Base-by-base conservation (phyloP, 2,888 invertebrate genomes). In the Blera fallax region DNA sequence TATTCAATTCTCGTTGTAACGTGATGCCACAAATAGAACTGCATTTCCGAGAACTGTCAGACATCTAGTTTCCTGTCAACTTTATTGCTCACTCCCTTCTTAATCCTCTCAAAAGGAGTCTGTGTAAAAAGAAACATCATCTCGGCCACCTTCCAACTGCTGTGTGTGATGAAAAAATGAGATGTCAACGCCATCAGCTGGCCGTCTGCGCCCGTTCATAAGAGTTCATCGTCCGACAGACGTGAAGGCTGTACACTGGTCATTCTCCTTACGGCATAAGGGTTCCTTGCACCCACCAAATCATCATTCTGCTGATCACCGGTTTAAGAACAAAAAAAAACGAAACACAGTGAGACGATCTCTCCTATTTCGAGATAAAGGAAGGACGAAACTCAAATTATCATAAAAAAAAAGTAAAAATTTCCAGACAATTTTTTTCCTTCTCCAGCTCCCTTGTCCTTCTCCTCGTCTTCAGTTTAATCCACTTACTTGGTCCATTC, bases 121-220 rank as follows among this genome's bases (percentile, higher is more conserved):
- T 65, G 80, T 79, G 3, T 32, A 56, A 65, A 60, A 54, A 24
- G 32, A 56, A 70, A 45, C 16, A 65, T 78, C 73, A 78, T 83
- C 78, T 78, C 62, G 73, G 6, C 70, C 62, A 45, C 34, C 64
- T 69, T 78, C 74, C 81, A 77, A 81, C 81, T 84, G 84, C 84
- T 85, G 67, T 58, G 67, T 58, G 32, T 85, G 77, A 76, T 70
- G 70, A 85, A 81, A 85, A 85, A 76, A 67, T 34, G 37, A 85
- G 76, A 81, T 85, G 85, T 85, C 85, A 85, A 85, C 81, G 81
- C 85, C 81, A 85, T 85, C 85, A 85, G 85, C 81, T 85, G 85
- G 69, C 85, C 76, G 85, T 85, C 85, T 85, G 81, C n/a, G n/a
- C 72, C 60, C 65, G 24, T 74, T 73, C n/a, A 62, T 64, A 67